Base-by-base conservation (phyloP, 2,797 vertebrate species). In the Sebastes kiyomatsui region DNA sequence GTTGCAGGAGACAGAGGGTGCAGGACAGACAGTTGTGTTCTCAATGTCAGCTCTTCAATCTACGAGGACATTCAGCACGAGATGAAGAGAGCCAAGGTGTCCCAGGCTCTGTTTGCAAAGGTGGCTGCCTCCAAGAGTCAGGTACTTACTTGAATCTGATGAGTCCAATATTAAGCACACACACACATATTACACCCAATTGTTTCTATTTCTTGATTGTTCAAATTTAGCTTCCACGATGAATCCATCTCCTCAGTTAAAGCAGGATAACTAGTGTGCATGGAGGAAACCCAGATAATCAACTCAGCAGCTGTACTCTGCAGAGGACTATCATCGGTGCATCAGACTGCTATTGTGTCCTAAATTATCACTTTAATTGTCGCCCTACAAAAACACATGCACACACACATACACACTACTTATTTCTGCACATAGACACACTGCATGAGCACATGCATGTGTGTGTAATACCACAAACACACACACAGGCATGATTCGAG, bases 31-130 rank as follows among this genome's bases (percentile, higher is more conserved):
- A 97, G 95, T 79, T 97, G 97, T 92, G 95, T 96, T 77, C 96
- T 98, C 89, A 96, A 96, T 88, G 96, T 99, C 95, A 97, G 96
- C 90, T 93, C 97, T 90, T 97, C 97, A 75, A 98, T 98, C 96
- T 99, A 99, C 5, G 98, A 98, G 76, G 97, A 99, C 93, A 98
- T 98, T 86, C 97, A 98, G 94, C 97, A 97, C 79, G 98, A 98
- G 96, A 99, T 99, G 98, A 99, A 97, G 94, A 95, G 97, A 85
- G 98, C 98, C 83, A 99, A 99, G 93, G 97, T 99, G 87, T 99
- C 98, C 82, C 98, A 98, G 94, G 97, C 98, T 82, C 93, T 99
- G 87, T 99, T 99, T 86, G 98, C 98, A 28, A 99, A 99, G 91
- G 97, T 99, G 91, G 97, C 98, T 0, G 98, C 97, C 68, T 98